These are phyloP conservation scores for Ptychodera flava DNA, from an alignment of 35 echinoderm and acorn worm species.

Conservation along the genomic window DNA sequence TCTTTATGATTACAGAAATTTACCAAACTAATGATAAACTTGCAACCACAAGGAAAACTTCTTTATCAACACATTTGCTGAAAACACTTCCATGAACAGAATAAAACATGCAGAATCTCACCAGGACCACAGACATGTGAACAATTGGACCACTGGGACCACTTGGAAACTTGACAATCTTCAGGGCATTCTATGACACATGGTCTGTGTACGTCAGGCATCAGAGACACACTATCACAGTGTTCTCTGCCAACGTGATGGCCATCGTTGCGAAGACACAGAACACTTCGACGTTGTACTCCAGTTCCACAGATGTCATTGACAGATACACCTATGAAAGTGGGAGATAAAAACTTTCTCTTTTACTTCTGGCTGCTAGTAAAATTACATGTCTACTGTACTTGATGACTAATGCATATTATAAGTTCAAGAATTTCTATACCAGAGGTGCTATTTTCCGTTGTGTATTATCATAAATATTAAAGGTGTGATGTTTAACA, in stretches of 20 bases:
- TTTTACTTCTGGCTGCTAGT: too few relatives aligned
- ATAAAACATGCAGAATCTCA: too few relatives aligned
- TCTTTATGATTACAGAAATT: too few relatives aligned
- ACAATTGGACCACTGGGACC: slow-evolving; percentile 62
- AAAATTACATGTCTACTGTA: too few relatives aligned
- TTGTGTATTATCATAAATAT: too few relatives aligned
- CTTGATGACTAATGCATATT: too few relatives aligned
- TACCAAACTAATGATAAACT: slow-evolving; percentile 32
- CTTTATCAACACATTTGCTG: not conserved
- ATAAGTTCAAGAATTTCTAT: too few relatives aligned
- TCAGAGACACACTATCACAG: slow-evolving; percentile 19
- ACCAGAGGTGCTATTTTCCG: too few relatives aligned
- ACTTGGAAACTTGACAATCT: slow-evolving; percentile 77
- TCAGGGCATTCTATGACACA: slow-evolving; percentile 63
- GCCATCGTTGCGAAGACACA: slow-evolving; percentile 63
- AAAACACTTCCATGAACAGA: too few relatives aligned
- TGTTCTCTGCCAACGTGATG: slow-evolving; percentile 42
- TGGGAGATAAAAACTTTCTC: too few relatives aligned
- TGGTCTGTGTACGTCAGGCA: slow-evolving; percentile 8
- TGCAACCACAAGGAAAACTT: slow-evolving; percentile 11
- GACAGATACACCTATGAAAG: too few relatives aligned
- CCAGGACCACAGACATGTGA: slow-evolving; percentile 74
- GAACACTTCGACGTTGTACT: slow-evolving; percentile 23
- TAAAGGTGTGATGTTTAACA: too few relatives aligned
- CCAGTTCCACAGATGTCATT: slow-evolving; percentile 63